A percentile compares a stretch with the other conserved stretches of the same genome.
phyloP scores from a whole-genome alignment of 1,140 invertebrate species.

The Drosophila bocqueti region DNA sequence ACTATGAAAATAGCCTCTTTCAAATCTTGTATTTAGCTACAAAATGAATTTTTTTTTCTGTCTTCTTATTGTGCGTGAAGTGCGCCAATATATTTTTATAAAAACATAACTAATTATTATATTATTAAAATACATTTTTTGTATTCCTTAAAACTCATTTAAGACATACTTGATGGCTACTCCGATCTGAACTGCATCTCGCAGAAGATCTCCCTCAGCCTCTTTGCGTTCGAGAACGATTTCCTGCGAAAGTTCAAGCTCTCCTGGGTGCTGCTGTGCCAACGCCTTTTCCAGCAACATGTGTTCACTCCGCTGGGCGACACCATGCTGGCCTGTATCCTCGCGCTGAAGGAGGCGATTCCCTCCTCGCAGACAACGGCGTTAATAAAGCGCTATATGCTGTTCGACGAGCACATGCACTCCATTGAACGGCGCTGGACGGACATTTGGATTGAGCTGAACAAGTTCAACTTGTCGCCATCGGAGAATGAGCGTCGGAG shows the following conservation, averaged over 20 bases:
- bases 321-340: slow-evolving; percentile 80
- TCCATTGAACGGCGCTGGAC: slow-evolving; percentile 79
- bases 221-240: slow-evolving; percentile 84
- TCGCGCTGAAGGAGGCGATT: slow-evolving; percentile 77
- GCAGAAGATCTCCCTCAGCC: slow-evolving; percentile 76
- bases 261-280: slow-evolving; percentile 82
- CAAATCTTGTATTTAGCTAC: too few relatives aligned
- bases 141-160: neutral
- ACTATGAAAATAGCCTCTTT: too few relatives aligned
- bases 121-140: too few relatives aligned
- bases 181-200: slow-evolving; percentile 81
- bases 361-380: slow-evolving; percentile 66
- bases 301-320: slow-evolving; percentile 78
- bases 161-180: slow-evolving; percentile 83
- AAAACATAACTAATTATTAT: too few relatives aligned
- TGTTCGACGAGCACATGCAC: slow-evolving; percentile 84
- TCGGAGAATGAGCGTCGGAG: slow-evolving; percentile 77
- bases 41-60: too few relatives aligned
- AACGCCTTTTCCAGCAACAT: slow-evolving; percentile 84
- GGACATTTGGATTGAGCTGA: slow-evolving; percentile 80
- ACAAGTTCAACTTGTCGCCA: slow-evolving; percentile 80
- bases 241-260: slow-evolving; percentile 82
- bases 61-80: too few relatives aligned
- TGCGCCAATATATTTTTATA: too few relatives aligned
- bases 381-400: slow-evolving; percentile 78